Evolutionary conservation across 2,113 vertebrate genomes (phyloP).

Genomic region (Channa argus): DNA sequence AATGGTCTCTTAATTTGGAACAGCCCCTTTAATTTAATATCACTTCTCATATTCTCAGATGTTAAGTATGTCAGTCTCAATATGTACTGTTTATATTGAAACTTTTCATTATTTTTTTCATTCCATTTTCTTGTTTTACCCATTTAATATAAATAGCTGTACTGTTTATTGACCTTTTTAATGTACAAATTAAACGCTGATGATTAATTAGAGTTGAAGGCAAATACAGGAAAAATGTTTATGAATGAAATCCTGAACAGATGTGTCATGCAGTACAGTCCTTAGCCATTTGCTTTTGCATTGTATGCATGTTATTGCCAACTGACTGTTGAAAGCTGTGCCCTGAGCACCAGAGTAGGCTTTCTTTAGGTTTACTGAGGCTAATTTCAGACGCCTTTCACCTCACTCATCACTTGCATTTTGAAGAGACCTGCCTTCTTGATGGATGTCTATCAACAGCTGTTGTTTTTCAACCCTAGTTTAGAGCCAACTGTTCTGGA

Average conservation of each 20-base stretch:
- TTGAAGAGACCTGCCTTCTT: constrained; percentile 15
- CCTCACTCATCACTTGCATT: constrained; percentile 38
- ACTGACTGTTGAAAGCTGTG: constrained; percentile 37
- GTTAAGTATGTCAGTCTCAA: no score
- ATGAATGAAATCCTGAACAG: no score
- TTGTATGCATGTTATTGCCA: constrained; percentile 8
- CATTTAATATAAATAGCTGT: not conserved
- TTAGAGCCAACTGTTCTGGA: constrained; percentile 4
- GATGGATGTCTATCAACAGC: constrained; percentile 56
- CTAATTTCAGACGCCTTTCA: constrained; percentile 36
- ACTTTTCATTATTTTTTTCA: no score
- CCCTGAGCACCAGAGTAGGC: constrained; percentile 3
- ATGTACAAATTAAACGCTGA: no score
- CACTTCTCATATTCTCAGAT: no score
- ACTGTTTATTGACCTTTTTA: not conserved
- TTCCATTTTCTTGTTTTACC: not conserved
- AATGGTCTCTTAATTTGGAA: no score
- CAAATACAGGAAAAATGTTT: not conserved
- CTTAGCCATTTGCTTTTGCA: not conserved
- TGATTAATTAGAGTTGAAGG: no score
- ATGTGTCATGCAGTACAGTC: not conserved
- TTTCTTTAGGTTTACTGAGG: constrained; percentile 26
- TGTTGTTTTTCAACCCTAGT: constrained; percentile 40
- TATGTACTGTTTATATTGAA: no score
- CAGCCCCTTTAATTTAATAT: no score